These are phyloP conservation scores for Pelochelys cantorii DNA, from an alignment of 2,797 vertebrate genomes.

Conservation along the genomic window DNA sequence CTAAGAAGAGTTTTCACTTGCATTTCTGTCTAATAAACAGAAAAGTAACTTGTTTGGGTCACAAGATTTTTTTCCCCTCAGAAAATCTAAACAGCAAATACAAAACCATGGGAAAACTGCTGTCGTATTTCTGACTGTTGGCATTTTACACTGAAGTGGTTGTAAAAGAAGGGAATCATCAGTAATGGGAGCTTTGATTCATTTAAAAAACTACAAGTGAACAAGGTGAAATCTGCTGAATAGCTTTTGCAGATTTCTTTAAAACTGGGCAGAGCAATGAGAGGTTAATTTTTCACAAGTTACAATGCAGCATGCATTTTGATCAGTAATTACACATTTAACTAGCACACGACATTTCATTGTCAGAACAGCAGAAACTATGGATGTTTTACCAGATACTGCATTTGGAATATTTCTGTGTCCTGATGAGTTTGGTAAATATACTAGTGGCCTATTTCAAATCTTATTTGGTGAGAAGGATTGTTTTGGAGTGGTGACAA, in stretches of 20 bases:
- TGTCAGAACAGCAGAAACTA: constrained; percentile 82
- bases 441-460: not conserved
- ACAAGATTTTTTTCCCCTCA: no score
- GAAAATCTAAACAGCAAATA: no score
- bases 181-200: not conserved
- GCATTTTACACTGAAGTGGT: no score
- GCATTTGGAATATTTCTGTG: constrained; percentile 81
- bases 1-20: no score
- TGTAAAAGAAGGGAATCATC: no score
- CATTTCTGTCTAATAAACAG: no score
- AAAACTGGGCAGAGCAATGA: not conserved
- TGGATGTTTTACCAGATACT: constrained; percentile 79
- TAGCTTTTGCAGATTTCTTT: not conserved
- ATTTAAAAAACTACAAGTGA: not conserved
- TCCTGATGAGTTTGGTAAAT: constrained; percentile 83
- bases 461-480: not conserved
- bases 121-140: no score
- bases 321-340: constrained; percentile 13
- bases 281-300: not conserved
- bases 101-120: no score
- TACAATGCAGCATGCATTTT: not conserved
- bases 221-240: not conserved
- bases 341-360: constrained; percentile 55
- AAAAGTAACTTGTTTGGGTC: no score
- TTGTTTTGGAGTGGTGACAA: not conserved